phyloP scores from a whole-genome alignment of 2,797 vertebrate species.

The Notolabrus celidotus region DNA sequence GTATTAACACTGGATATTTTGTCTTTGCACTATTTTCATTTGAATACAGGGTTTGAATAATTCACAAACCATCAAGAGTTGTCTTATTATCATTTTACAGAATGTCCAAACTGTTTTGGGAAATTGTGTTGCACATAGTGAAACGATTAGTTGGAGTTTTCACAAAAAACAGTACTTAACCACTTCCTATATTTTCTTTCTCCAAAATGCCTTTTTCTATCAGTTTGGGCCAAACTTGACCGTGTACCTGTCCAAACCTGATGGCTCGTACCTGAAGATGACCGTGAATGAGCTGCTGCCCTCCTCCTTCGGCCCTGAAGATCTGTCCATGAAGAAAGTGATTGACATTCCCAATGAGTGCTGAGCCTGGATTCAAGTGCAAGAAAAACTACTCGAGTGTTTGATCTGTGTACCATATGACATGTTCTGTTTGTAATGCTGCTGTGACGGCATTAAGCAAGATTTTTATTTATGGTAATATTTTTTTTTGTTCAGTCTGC shows the following conservation, averaged over 20 bases:
- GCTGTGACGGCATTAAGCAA: conserved; percentile 8
- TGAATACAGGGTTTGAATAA: too few relatives aligned
- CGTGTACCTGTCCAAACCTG: conserved; percentile 88
- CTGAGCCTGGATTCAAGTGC: conserved; percentile 12
- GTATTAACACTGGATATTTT: too few relatives aligned
- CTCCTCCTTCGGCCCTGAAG: conserved; percentile 89
- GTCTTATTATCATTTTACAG: too few relatives aligned
- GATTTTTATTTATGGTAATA: conserved; percentile 45
- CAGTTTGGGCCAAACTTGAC: conserved; percentile 92
- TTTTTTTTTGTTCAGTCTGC: conserved; percentile 32
- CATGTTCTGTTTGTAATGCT: background rate
- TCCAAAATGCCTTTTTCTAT: conserved; percentile 3
- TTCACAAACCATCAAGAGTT: too few relatives aligned
- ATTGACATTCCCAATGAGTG: conserved; percentile 53
- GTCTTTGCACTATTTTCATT: too few relatives aligned
- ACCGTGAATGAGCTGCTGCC: conserved; percentile 90
- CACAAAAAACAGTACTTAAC: background rate
- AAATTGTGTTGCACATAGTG: too few relatives aligned
- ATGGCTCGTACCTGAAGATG: conserved; percentile 83
- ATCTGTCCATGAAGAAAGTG: conserved; percentile 80
- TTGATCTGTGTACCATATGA: background rate
- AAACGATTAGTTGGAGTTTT: background rate
- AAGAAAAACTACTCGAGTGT: background rate
- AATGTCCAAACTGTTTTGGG: too few relatives aligned
- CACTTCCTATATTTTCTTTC: background rate